These are phyloP conservation scores for Branchellion lobata DNA, from an alignment of 2,888 invertebrate species.

Conservation along the genomic window DNA sequence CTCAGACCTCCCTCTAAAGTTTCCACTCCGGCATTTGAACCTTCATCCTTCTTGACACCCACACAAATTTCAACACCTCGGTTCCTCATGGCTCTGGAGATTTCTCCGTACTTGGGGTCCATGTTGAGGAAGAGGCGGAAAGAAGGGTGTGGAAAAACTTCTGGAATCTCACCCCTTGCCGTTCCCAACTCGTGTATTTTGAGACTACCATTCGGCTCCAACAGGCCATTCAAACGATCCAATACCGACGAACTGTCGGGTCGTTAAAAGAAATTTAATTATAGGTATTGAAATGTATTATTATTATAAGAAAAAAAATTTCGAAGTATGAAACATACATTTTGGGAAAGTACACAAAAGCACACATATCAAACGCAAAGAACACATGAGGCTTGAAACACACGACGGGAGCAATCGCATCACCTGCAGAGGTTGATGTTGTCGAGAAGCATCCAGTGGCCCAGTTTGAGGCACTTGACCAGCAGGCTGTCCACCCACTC, in stretches of 20 bases:
- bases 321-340: not conserved
- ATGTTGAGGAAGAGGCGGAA: constrained; percentile 85
- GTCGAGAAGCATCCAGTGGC: constrained; percentile 65
- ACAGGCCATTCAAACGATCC: constrained; percentile 88
- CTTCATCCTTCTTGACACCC: constrained; percentile 48
- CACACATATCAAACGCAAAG: too few species aligned
- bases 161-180: constrained; percentile 71
- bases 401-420: not conserved
- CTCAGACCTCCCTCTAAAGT: constrained; percentile 28
- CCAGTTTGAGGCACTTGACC: constrained; percentile 61
- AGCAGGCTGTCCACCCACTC: constrained; percentile 65
- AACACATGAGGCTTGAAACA: not conserved
- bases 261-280: constrained; percentile 44
- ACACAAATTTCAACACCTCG: constrained; percentile 87
- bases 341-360: too few species aligned
- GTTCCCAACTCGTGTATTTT: constrained; percentile 88
- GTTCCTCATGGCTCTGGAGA: constrained; percentile 97
- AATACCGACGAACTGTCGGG: constrained; percentile 81
- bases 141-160: constrained; percentile 77
- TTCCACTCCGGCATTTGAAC: constrained; percentile 52
- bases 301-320: not conserved
- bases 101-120: constrained; percentile 91
- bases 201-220: constrained; percentile 88
- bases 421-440: constrained; percentile 87
- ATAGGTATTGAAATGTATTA: constrained; percentile 13